phyloP scores from a whole-genome alignment of 2,113 vertebrate species.

The Apteryx mantelli region DNA sequence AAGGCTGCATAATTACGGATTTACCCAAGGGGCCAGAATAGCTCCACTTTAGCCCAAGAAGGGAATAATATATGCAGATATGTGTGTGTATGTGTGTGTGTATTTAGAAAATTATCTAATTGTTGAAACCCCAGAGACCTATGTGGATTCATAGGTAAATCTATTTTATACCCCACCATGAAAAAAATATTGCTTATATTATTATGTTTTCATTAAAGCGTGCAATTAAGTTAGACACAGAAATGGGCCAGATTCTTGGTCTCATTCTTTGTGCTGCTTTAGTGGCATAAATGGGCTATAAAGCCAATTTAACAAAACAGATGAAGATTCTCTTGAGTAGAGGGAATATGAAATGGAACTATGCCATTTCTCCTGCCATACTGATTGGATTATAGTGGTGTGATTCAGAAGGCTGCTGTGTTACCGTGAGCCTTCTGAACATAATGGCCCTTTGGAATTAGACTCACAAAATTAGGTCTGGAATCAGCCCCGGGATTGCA shows the following conservation, averaged over 20 bases:
- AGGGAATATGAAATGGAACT: constrained; percentile 54
- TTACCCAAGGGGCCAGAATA: neutral
- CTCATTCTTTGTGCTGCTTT: constrained; percentile 12
- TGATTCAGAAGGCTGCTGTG: constrained; percentile 28
- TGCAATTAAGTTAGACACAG: neutral
- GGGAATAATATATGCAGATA: neutral
- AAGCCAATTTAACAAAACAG: constrained; percentile 53
- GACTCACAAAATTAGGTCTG: constrained; percentile 42
- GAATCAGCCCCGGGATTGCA: constrained; percentile 20
- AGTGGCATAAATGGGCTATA: constrained; percentile 37
- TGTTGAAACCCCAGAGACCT: neutral
- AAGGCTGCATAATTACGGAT: neutral
- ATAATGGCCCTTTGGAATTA: constrained; percentile 51
- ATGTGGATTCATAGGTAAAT: constrained; percentile 3
- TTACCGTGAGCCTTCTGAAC: constrained; percentile 8
- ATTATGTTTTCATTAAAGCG: constrained; percentile 19
- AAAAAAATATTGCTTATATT: constrained; percentile 29
- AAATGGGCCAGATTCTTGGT: constrained; percentile 19
- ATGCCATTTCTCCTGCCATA: constrained; percentile 41
- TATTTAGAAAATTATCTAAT: neutral
- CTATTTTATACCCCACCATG: neutral
- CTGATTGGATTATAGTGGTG: constrained; percentile 20
- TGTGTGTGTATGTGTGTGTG: neutral
- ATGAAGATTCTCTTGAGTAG: constrained; percentile 42
- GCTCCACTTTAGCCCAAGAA: neutral